Percentiles rank a stretch among this genome's conserved stretches.
phyloP scores from a whole-genome alignment of 2,888 invertebrate genomes.

The Geotrupes spiniger region DNA sequence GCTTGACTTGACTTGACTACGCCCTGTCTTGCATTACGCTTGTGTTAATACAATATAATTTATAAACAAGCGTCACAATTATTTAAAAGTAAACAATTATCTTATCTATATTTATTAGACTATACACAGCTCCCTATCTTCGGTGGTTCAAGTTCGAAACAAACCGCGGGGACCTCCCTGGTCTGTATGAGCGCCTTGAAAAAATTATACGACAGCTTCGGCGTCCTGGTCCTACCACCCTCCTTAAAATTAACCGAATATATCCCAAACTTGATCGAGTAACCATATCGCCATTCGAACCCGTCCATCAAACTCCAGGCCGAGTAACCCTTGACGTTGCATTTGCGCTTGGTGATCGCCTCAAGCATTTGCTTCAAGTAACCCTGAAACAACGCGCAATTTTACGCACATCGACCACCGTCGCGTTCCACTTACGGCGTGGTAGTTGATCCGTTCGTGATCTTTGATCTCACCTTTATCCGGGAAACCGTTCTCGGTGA shows the following conservation, averaged over 20 bases:
- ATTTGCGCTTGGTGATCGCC: conserved; percentile 57
- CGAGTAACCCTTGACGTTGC: conserved; percentile 64
- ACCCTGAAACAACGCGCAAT: conserved; percentile 14
- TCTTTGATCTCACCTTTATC: conserved; percentile 53
- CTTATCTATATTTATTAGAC: no score
- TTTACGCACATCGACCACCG: not conserved
- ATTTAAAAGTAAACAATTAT: no score
- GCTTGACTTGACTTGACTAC: no score
- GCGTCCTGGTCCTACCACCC: conserved; percentile 57
- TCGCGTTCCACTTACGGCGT: conserved; percentile 29
- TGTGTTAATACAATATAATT: no score
- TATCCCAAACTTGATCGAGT: conserved; percentile 67
- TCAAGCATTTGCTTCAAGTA: conserved; percentile 52
- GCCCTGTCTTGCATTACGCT: no score
- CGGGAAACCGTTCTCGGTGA: conserved; percentile 63
- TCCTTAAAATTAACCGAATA: conserved; percentile 65
- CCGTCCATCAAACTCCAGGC: conserved; percentile 80
- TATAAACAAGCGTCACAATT: no score
- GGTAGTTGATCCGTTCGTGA: conserved; percentile 50
- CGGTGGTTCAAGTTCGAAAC: conserved; percentile 4
- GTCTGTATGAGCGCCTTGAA: conserved; percentile 56
- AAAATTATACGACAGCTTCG: conserved; percentile 61
- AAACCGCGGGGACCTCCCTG: conserved; percentile 29
- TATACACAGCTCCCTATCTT: not conserved
- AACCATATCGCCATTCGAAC: conserved; percentile 77